Evolutionary conservation across 2,113 vertebrate species (phyloP), one percentile per base, ranked within the genome.

Genomic region (Noturus placidus): DNA sequence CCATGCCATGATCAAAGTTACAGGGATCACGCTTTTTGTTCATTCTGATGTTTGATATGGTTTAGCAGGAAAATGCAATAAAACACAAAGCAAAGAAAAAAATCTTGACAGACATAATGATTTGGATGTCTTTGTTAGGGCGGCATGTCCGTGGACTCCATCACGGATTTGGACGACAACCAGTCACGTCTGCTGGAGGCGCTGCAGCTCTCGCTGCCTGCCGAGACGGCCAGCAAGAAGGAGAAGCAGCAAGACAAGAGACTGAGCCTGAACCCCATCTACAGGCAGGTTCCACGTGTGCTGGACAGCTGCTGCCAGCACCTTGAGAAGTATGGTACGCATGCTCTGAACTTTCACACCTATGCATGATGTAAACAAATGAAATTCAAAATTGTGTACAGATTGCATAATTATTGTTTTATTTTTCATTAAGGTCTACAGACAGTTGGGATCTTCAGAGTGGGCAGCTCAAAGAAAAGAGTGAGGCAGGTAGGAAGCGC

Each of bases 401-500:
- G 19, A 33, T 61, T 56, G 14, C 25, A 67, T 33, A 77, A 77
- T 35, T 83, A 15, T 33, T 10, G 5, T 59, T 57, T 42, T 2
- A 63, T 85, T 30, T 15, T 93, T 2, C 50, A 2, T 2, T 61
- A 88, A 99, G 98, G 97, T 91, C 96, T 99, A 65, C 97, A 98
- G 88, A 99, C 98, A 19, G 97, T 99, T 83, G 98, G 98, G 87
- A 99, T 99, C 93, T 99, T 99, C 94, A 96, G 98, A 90, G 96
- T 99, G 85, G 98, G 98, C 91, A 99, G 98, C 91, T 99, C 98
- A 89, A 99, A 98, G 95, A 99, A 99, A 93, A 96, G 98, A 96
- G 97, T 99, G 84, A 95, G 97, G 92, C 98, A 99, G 96, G 98
- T 99, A 96, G 93, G 80, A 52, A 42, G 17, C 19, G 56, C 57